Base-by-base conservation (phyloP, 2,888 invertebrate species). In the Smittia sp. region DNA sequence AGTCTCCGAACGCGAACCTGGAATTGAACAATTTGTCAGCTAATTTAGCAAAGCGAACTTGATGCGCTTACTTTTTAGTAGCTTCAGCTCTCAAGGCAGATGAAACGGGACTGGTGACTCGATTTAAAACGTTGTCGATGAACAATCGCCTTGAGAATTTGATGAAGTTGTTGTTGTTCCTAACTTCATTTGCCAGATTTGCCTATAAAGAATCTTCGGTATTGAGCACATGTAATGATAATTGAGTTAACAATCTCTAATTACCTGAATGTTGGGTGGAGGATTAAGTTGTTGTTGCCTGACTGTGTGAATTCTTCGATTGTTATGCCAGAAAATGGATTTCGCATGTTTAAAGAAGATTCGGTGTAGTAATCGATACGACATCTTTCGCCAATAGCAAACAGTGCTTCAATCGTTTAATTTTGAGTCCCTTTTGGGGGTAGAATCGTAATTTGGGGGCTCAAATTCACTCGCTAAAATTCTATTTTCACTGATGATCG, bases 51-150 rank as follows among this genome's bases (percentile, higher is more conserved):
- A 54, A 27, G 15, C 24, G 39, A 9, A 11, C 11, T 9, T 18
- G 2, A 58, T 3, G 54, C 22, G 46, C 63, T 74, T 81, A 81
- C 81, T 86, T 86, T 77, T 85, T 87, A 0, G 89, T 86, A 0
- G 89, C 88, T 74, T 85, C 85, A 74, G 85, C 84, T 63, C 89
- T 83, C 69, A 90, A 80, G 75, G 89, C 87, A 15, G 86, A 85
- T 0, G 89, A 88, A 68, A 89, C 83, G 74, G 85, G 87, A 75
- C 87, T 88, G 6, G 90, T 89, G 0, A 90, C 89, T 75, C 90
- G 83, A 78, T 86, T 89, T 25, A 90, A 82, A 72, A 90, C 86
- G 79, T 88, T 90, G 79, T 90, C 88, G 74, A 90, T 86, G 75
- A 91, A 87, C 4, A 90, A 82, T 75, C 86, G 84, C 58, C 89